Percentiles rank a stretch among this genome's conserved stretches.
phyloP scores from a whole-genome alignment of 1,140 invertebrate species.

The Zaprionus lachaisei region DNA sequence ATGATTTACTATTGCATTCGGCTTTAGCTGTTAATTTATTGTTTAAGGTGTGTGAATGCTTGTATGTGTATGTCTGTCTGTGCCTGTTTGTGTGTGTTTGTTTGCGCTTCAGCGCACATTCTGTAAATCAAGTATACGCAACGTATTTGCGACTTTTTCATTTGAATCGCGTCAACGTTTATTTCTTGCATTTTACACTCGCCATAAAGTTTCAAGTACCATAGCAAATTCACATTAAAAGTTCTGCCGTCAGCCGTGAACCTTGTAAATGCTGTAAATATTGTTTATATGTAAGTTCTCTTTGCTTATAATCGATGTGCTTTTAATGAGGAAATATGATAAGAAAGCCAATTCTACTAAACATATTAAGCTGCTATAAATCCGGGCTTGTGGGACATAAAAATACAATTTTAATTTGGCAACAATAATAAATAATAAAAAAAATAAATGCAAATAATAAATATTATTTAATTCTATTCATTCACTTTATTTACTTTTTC shows the following conservation, averaged over 20 bases:
- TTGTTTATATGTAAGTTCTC: neutral
- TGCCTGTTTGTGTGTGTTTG: neutral
- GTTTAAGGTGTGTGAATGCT: slow-evolving; percentile 35
- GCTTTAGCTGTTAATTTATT: slow-evolving; percentile 53
- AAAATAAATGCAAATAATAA: too few relatives aligned
- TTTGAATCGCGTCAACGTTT: neutral
- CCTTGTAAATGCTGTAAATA: neutral
- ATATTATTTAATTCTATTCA: too few relatives aligned
- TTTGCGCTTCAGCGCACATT: neutral
- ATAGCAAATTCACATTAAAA: neutral
- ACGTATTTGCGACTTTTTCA: neutral
- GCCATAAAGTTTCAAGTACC: slow-evolving; percentile 1
- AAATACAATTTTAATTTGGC: too few relatives aligned
- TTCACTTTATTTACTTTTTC: too few relatives aligned
- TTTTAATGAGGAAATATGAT: neutral
- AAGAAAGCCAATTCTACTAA: too few relatives aligned
- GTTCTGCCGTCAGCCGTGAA: neutral
- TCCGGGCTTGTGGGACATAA: too few relatives aligned
- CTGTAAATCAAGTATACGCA: slow-evolving; percentile 28
- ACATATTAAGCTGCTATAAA: too few relatives aligned
- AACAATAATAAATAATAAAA: too few relatives aligned
- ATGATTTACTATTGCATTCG: slow-evolving; percentile 49
- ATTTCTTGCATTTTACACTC: neutral
- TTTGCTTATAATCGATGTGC: neutral
- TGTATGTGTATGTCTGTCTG: neutral